Evolutionary conservation across 2,888 invertebrate genomes (phyloP).

Genomic region (Plebejus melissa): DNA sequence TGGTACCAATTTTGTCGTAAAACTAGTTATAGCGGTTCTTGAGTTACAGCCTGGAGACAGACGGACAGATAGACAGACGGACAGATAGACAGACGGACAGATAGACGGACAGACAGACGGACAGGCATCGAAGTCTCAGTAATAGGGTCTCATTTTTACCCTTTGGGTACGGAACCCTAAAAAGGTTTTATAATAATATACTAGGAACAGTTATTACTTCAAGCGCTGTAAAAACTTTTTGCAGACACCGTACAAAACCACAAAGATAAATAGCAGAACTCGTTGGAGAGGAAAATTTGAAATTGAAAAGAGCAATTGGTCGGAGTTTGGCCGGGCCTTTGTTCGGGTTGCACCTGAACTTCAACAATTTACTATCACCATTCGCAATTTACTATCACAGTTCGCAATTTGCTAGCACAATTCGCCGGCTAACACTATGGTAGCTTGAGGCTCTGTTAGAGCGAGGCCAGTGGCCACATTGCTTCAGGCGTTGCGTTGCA

Average conservation of each 20-base stretch:
- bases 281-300: constrained; percentile 63
- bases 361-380: constrained; percentile 51
- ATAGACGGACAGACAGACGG: no score
- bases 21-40: no score
- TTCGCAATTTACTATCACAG: constrained; percentile 36
- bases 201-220: not conserved
- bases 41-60: no score
- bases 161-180: no score
- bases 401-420: constrained; percentile 30
- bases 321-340: constrained; percentile 56
- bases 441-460: not conserved
- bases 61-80: no score
- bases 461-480: not conserved
- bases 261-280: constrained; percentile 58
- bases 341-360: constrained; percentile 55
- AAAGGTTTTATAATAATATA: no score
- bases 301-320: constrained; percentile 68
- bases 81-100: no score
- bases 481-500: not conserved
- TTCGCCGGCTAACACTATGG: not conserved
- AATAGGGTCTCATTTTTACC: no score
- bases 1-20: no score
- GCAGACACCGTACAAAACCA: constrained; percentile 40
- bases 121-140: no score
- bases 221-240: not conserved